Percentiles rank a stretch among this genome's conserved stretches.
Conservation (phyloP, 2,113 vertebrate species). For the Nibea albiflora region DNA sequence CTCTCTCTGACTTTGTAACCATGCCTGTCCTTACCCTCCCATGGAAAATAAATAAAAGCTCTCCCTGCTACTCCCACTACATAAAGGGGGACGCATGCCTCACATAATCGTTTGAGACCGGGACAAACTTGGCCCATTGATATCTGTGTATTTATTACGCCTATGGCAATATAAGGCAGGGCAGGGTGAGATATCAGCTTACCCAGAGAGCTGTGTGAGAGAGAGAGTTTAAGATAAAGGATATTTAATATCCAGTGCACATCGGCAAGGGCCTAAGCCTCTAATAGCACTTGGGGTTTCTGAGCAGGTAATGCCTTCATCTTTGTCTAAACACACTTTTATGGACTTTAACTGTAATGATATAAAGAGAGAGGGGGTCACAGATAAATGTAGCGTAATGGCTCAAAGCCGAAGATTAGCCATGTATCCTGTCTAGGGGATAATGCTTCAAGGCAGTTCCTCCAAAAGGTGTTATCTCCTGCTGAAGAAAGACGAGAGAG, state of each 20-base stretch:
- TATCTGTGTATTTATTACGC: slow-evolving; percentile 88
- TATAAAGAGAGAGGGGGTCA: slow-evolving; percentile 84
- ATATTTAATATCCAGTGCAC: slow-evolving; percentile 89
- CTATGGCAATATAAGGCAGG: slow-evolving; percentile 85
- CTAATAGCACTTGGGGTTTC: slow-evolving; percentile 86
- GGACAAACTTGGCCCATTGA: slow-evolving; percentile 86
- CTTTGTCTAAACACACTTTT: slow-evolving; percentile 88
- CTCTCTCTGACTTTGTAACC: slow-evolving; percentile 73
- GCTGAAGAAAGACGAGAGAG: slow-evolving; percentile 66
- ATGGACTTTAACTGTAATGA: slow-evolving; percentile 87
- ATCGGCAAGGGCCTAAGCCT: slow-evolving; percentile 81
- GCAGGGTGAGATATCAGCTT: slow-evolving; percentile 86
- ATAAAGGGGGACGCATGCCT: slow-evolving; percentile 76
- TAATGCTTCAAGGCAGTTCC: slow-evolving; percentile 86
- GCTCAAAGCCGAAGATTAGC: slow-evolving; percentile 85
- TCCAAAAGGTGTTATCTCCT: slow-evolving; percentile 85
- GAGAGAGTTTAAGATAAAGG: slow-evolving; percentile 88
- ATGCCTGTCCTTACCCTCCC: slow-evolving; percentile 76
- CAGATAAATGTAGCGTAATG: slow-evolving; percentile 87
- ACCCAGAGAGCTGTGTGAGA: slow-evolving; percentile 81
- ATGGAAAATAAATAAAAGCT: slow-evolving; percentile 77
- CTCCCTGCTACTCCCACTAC: slow-evolving; percentile 68
- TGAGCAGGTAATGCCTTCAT: slow-evolving; percentile 86
- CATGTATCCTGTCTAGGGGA: slow-evolving; percentile 84
- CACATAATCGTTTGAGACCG: slow-evolving; percentile 82